Evolutionary conservation across 2,113 vertebrate species (phyloP).

Genomic region (Vireo altiloquus): DNA sequence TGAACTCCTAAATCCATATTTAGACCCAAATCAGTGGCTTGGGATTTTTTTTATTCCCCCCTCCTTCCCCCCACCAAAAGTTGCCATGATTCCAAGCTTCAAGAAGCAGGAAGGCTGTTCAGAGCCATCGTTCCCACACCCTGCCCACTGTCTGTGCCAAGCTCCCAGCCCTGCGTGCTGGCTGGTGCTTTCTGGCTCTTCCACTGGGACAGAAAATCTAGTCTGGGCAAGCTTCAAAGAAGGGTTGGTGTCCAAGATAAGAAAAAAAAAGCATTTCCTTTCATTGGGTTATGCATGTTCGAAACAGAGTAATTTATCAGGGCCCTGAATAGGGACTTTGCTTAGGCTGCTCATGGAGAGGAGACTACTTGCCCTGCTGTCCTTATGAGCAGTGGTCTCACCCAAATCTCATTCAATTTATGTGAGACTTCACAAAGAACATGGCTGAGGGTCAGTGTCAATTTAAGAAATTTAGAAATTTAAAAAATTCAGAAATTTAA

Average conservation of each 20-base stretch:
- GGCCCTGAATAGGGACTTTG: neutral
- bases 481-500: too few relatives aligned
- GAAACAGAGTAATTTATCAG: neutral
- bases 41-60: neutral
- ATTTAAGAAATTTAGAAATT: too few relatives aligned
- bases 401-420: neutral
- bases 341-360: neutral
- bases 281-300: neutral
- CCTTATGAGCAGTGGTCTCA: neutral
- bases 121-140: conserved; percentile 24
- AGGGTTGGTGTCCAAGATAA: conserved; percentile 15
- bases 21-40: neutral
- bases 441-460: neutral
- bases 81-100: neutral
- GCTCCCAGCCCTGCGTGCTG: neutral
- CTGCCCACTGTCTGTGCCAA: neutral
- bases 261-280: conserved; percentile 5
- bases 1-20: neutral
- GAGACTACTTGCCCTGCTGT: neutral
- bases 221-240: conserved; percentile 29
- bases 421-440: neutral
- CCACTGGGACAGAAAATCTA: conserved; percentile 13
- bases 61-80: fast-evolving
- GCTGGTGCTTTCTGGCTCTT: conserved; percentile 19
- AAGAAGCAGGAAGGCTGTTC: neutral